These are phyloP conservation scores for Otis tarda DNA, from an alignment of 2,113 vertebrate species.

Conservation along the genomic window DNA sequence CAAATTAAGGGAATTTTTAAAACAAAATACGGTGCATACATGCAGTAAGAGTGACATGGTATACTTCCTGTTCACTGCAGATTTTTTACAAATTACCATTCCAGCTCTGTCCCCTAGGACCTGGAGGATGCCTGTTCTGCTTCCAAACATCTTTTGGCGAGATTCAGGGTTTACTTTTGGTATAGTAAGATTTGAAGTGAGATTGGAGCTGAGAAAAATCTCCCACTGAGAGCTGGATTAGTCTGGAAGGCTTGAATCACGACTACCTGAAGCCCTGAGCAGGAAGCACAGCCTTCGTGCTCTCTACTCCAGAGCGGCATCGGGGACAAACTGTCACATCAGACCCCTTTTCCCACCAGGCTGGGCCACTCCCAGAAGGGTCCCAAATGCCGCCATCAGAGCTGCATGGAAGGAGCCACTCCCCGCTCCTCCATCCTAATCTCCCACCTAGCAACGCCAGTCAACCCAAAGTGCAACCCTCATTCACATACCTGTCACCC, in stretches of 20 bases:
- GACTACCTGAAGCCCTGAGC: background rate
- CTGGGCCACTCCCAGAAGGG: background rate
- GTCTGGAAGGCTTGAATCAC: background rate
- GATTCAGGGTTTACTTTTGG: background rate
- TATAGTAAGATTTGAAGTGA: background rate
- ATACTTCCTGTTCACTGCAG: background rate
- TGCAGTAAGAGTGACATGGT: background rate
- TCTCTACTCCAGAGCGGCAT: background rate
- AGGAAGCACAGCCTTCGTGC: background rate
- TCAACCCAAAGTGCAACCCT: background rate
- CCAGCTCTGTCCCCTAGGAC: background rate
- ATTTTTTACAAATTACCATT: background rate
- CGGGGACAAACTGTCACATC: background rate
- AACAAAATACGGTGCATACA: background rate
- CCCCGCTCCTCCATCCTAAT: background rate
- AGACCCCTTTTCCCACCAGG: background rate
- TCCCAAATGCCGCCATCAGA: background rate
- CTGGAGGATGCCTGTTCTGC: background rate
- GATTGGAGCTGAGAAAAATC: background rate
- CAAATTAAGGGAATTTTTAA: background rate
- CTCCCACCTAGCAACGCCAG: background rate
- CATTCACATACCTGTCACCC: background rate
- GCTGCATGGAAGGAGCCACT: background rate
- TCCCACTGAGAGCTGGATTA: background rate
- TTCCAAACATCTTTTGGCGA: background rate